Base-by-base conservation (phyloP, 1,140 invertebrate species). In the Paraescarpia echinospica region DNA sequence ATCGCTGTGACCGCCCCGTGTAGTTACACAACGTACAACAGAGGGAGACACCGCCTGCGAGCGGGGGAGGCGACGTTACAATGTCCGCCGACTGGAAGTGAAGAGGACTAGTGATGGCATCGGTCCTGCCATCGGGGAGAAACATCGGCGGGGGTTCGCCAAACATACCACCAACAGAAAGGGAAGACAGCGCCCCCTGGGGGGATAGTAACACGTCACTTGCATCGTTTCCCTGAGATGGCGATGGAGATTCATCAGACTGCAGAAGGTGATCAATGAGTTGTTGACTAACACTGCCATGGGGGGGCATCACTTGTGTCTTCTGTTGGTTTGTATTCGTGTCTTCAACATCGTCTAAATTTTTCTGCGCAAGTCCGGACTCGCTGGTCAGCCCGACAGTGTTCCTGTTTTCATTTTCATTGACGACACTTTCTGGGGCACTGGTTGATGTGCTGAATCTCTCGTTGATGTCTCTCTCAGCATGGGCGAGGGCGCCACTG, bases 21-120 rank as follows among this genome's bases (percentile, higher is more conserved):
- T 92, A 92, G 89, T 92, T 92, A 89, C 92, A 92, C 27, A 92
- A 31, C n/a, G 35, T 34, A 35, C 92, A 92, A 31, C 92, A 35
- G 89, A 92, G 41, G 18, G 34, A 34, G 34, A 48, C 34, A 91
- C 34, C 91, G 59, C 8, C 59, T 22, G 59, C 34, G 90, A 90
- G n/a, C 34, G 6, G 35, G 5, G 34, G 90, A 22, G 34, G 34
- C 35, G 35, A 33, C 18, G 90, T 31, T 33, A 35, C 90, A 4
- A 90, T 41, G 34, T 35, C 90, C 9, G 90, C 2, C 22, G 90
- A n/a, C 35, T 9, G 35, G 34, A 90, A 34, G 9, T 8, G 90
- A 18, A 34, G n/a, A 14, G 90, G 35, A 22, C 90, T 27, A 33
- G 90, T 33, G 90, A 22, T 14, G 4, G 90, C 27, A 31, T 9